Base-by-base conservation (phyloP, 2,888 invertebrate species). In the Hirtodrosophila cameraria region DNA sequence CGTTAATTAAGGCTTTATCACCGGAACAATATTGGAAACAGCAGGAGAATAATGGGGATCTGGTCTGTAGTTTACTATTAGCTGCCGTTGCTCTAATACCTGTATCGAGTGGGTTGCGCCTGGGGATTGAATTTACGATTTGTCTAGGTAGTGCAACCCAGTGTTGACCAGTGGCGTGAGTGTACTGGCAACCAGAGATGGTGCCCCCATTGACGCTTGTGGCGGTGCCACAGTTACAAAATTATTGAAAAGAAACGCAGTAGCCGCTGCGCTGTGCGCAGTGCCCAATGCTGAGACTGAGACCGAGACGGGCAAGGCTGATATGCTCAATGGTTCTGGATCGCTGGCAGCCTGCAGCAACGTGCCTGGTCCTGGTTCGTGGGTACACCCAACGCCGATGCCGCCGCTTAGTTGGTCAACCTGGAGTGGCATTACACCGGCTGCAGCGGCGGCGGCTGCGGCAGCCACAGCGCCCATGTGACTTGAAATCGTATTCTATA, bases 401-500 rank as follows among this genome's bases (percentile, higher is more conserved):
- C 58, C 38, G 15, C 59, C 41, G 65, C 45, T 46, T 8, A 72
- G 41, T 52, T 66, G 70, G 28, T 70, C 72, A 20, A 59, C 53
- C 54, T 61, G 63, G 42, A 62, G 41, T 31, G 59, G 66, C 75
- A 66, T 61, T 43, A 54, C 68, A 36, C 67, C 75, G 45, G 75
- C 72, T 33, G 79, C 71, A 31, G 81, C 67, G 52, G 74, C 69
- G 41, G 64, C 71, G 33, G 81, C 67, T 53, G 74, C 69, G 46
- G 64, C 65, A 33, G 74, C 65, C 30, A 76, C 76, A 72, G 71
- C 67, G 52, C 74, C 76, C 68, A 78, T 77, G 50, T 86, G 80
- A 77, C 78, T 88, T 55, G 89, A 81, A 74, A 89, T 83, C 79
- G 89, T 86, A 86, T 89, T 88, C 94, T 94, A 95, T 93, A 95